Conservation (phyloP, 2,888 invertebrate species). For the Graphium colonna region DNA sequence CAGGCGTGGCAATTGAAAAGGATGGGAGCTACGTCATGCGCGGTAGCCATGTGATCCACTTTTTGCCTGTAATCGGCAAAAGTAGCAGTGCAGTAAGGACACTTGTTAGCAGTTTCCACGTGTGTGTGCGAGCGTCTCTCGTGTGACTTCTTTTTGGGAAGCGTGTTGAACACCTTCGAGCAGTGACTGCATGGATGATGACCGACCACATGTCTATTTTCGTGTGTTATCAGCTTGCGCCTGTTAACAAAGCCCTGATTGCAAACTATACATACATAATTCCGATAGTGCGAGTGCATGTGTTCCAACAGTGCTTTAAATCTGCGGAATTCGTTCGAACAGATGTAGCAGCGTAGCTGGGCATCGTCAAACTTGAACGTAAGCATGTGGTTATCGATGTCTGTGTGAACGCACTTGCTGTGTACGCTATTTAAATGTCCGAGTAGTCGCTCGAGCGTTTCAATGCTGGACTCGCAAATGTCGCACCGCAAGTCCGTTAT, state of each 20-base stretch:
- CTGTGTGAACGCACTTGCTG: slow-evolving; percentile 32
- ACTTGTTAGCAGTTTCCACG: slow-evolving; percentile 40
- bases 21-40: slow-evolving; percentile 33
- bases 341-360: slow-evolving; percentile 32
- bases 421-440: slow-evolving; percentile 30
- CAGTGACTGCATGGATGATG: slow-evolving; percentile 44
- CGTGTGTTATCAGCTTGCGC: slow-evolving; percentile 26
- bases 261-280: slow-evolving; percentile 42
- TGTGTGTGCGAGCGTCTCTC: slow-evolving; percentile 54
- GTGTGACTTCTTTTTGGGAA: slow-evolving; percentile 54
- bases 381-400: slow-evolving; percentile 41
- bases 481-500: slow-evolving; percentile 39
- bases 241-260: slow-evolving; percentile 41
- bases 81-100: slow-evolving; percentile 40
- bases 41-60: slow-evolving; percentile 34
- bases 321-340: slow-evolving; percentile 29
- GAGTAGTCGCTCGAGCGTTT: slow-evolving; percentile 27
- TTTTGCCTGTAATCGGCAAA: slow-evolving; percentile 41
- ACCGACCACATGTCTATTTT: no score
- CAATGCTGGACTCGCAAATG: slow-evolving; percentile 24
- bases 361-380: slow-evolving; percentile 45
- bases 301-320: slow-evolving; percentile 38
- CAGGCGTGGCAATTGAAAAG: slow-evolving; percentile 40
- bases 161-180: slow-evolving; percentile 53
- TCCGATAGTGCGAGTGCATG: slow-evolving; percentile 46